Percentiles rank a stretch among this genome's conserved stretches.
Conservation (phyloP, 1,140 invertebrate genomes). For the Apocrypta bakeri region DNA sequence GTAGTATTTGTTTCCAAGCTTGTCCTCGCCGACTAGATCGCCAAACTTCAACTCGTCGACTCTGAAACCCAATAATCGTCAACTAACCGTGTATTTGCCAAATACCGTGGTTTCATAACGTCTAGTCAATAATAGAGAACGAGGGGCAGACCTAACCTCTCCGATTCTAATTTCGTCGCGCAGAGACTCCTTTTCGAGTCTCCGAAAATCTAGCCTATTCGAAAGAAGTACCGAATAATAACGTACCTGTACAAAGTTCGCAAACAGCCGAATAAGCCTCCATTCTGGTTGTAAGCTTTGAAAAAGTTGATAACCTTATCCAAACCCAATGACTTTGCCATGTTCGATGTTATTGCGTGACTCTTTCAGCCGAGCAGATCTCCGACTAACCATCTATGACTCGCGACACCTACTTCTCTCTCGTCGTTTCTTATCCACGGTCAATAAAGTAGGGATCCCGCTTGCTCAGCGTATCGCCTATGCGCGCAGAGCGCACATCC, state of each 20-base stretch:
- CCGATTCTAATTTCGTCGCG: not conserved
- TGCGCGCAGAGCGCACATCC: too few species aligned
- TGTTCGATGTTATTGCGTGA: conserved; percentile 59
- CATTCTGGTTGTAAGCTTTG: conserved; percentile 83
- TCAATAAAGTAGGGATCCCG: not conserved
- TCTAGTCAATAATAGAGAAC: not conserved
- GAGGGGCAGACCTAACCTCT: conserved; percentile 44
- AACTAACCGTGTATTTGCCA: conserved; percentile 25
- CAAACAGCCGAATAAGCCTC: conserved; percentile 82
- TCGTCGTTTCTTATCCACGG: not conserved
- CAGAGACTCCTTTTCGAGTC: not conserved
- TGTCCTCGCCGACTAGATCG: conserved; percentile 91
- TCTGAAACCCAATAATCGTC: conserved; percentile 72
- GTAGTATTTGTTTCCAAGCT: conserved; percentile 97
- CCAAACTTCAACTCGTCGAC: conserved; percentile 92
- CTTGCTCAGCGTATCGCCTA: too few species aligned
- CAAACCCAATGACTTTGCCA: conserved; percentile 81
- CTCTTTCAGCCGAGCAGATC: not conserved
- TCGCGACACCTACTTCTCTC: too few species aligned
- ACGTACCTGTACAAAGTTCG: conserved; percentile 84
- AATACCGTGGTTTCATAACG: conserved; percentile 46
- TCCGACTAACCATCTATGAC: not conserved
- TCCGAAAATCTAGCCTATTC: too few species aligned
- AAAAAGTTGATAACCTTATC: conserved; percentile 83
- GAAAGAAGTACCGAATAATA: not conserved